Conservation (phyloP, 53 echinoderm and acorn worm genomes). For the Luidia sarsii region DNA sequence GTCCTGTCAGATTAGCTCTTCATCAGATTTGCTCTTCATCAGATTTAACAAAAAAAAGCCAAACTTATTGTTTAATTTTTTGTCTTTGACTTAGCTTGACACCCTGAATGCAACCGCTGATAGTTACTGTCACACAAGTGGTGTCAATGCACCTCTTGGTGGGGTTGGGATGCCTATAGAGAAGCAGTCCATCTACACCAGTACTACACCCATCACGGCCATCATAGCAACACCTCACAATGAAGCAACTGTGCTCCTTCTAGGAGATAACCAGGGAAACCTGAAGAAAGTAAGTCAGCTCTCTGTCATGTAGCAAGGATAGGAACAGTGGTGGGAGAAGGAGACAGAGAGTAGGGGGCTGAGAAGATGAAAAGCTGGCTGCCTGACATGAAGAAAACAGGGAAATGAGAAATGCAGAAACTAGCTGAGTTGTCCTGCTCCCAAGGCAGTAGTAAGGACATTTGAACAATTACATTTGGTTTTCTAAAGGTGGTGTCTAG, state of each 20-base stretch:
- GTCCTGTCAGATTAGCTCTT: no score
- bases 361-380: no score
- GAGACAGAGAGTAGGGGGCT: no score
- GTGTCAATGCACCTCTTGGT: slow-evolving; percentile 72
- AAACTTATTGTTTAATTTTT: not conserved
- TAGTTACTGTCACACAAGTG: slow-evolving; percentile 68
- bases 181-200: slow-evolving; percentile 61
- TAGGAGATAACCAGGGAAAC: slow-evolving; percentile 77
- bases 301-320: no score
- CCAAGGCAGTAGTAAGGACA: no score
- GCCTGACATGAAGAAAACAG: no score
- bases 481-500: no score
- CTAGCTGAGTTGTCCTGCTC: no score
- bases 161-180: slow-evolving; percentile 53
- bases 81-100: slow-evolving; percentile 26
- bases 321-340: no score
- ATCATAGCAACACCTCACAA: slow-evolving; percentile 66
- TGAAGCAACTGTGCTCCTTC: slow-evolving; percentile 72
- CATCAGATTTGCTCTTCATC: not conserved
- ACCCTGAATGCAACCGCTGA: slow-evolving; percentile 23
- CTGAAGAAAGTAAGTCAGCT: slow-evolving; percentile 81
- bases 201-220: slow-evolving; percentile 62
- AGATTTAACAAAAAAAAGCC: no score
- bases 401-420: no score
- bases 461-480: no score